Evolutionary conservation across 2,888 invertebrate genomes (phyloP).

Genomic region (Eilema depressum): DNA sequence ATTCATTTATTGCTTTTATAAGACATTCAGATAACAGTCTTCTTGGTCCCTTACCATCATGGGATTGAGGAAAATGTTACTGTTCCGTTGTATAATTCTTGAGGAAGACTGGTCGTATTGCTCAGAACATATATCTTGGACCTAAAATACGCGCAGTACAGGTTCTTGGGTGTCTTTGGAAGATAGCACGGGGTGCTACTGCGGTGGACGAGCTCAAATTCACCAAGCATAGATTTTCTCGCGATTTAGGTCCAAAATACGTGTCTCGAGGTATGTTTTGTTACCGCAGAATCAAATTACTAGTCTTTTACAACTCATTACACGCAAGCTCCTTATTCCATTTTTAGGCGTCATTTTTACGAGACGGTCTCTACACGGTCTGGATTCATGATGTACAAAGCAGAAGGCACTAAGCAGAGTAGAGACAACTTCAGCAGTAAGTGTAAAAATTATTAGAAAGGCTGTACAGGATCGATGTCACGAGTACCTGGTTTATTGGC

Average conservation of each 20-base stretch:
- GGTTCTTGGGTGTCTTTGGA: too few relatives aligned
- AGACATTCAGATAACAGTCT: constrained; percentile 33
- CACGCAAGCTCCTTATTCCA: background rate
- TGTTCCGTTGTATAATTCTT: constrained; percentile 26
- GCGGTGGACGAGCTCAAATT: too few relatives aligned
- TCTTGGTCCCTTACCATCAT: constrained; percentile 67
- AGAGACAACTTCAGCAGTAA: background rate
- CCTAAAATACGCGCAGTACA: too few relatives aligned
- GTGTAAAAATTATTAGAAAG: background rate
- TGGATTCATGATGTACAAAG: background rate
- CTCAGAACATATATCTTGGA: too few relatives aligned
- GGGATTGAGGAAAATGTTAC: constrained; percentile 44
- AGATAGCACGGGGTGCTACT: too few relatives aligned
- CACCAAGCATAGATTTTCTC: too few relatives aligned
- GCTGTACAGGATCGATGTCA: background rate
- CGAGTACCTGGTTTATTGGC: too few relatives aligned
- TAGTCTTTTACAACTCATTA: background rate
- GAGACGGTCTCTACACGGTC: background rate
- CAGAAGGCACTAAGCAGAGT: background rate
- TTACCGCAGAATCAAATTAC: constrained; percentile 5
- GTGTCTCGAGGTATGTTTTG: too few relatives aligned
- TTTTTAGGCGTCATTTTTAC: background rate
- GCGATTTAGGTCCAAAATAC: too few relatives aligned
- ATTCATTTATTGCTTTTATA: constrained; percentile 50
- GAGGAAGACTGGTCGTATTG: constrained; percentile 57